Evolutionary conservation across 1,140 invertebrate species (phyloP), one percentile per base, ranked within the genome.

Genomic region (Zaprionus gabonicus): DNA sequence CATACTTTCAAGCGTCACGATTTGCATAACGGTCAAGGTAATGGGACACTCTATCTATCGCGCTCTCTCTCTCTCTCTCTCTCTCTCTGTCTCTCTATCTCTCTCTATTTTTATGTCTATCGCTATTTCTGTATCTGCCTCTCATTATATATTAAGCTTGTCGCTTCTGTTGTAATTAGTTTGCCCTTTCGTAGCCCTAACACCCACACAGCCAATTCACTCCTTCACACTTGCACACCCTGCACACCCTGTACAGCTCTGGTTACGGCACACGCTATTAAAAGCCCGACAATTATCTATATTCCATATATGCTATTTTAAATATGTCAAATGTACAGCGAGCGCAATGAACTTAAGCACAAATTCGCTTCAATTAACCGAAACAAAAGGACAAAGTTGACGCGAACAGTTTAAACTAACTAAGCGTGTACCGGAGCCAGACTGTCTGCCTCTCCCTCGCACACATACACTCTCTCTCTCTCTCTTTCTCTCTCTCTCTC

Each of bases 1-100:
- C 65, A 63, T 59, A 74, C 84, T 88, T 88, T 88, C 84, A 88
- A 88, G 84, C 83, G 84, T 86, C 69, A 74, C 79, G 65, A 67
- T 31, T 67, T 56, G 57, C 63, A 51, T 53, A 78, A 59, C 17
- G 58, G 70, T 87, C 13, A 71, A 72, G 73, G 74, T 74, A 31
- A 71, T 76, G 41, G 75, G 59, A 34, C 5, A 51, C 20, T n/a
- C 41, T 46, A n/a, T 41, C 38, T 41, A 13, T 60, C 56, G 51
- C n/a, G 23, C n/a, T n/a, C n/a, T n/a, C n/a, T n/a, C n/a, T 63
- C 49, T 62, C 44, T 70, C 31, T 36, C 49, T 59, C 28, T 64
- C 17, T 63, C 49, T 62, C 44, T 70, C 31, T 36, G 6, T 65
- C 9, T 17, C n/a, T 49, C 17, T 28, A 10, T 12, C 53, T 56